These are phyloP conservation scores for Ciconia stormi DNA, from an alignment of 2,113 vertebrate genomes.

Conservation along the genomic window DNA sequence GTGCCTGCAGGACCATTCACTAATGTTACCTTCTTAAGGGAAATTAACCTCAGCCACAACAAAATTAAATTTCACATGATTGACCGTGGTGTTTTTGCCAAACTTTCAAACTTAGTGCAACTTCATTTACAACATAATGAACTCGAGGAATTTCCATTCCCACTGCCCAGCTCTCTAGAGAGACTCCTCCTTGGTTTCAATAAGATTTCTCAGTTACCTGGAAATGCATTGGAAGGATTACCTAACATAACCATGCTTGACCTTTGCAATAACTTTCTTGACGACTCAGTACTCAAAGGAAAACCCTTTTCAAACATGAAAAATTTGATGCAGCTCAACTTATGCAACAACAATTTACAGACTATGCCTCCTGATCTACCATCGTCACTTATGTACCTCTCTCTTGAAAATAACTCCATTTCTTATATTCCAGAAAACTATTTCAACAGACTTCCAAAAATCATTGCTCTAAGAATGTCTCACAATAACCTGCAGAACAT, in stretches of 20 bases:
- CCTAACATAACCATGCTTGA: slow-evolving; percentile 80
- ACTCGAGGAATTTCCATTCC: slow-evolving; percentile 78
- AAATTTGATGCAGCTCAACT: slow-evolving; percentile 78
- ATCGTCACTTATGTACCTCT: slow-evolving; percentile 82
- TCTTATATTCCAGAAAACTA: slow-evolving; percentile 80
- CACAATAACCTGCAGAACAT: slow-evolving; percentile 77
- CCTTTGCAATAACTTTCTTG: slow-evolving; percentile 77
- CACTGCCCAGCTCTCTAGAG: slow-evolving; percentile 79
- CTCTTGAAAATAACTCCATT: slow-evolving; percentile 82
- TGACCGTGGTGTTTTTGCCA: slow-evolving; percentile 75
- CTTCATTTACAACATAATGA: slow-evolving; percentile 81
- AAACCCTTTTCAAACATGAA: slow-evolving; percentile 72
- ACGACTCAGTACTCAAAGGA: slow-evolving; percentile 68
- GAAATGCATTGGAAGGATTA: slow-evolving; percentile 63
- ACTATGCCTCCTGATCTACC: slow-evolving; percentile 77
- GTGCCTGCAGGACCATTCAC: slow-evolving; percentile 73
- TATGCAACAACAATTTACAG: slow-evolving; percentile 78
- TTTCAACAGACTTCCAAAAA: slow-evolving; percentile 75
- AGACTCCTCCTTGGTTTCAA: slow-evolving; percentile 80
- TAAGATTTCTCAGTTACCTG: slow-evolving; percentile 71
- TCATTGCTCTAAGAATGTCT: slow-evolving; percentile 78
- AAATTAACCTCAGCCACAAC: slow-evolving; percentile 83
- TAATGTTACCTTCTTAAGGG: slow-evolving; percentile 77
- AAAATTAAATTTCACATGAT: slow-evolving; percentile 78
- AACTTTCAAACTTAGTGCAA: slow-evolving; percentile 72